Percentiles rank a stretch among this genome's conserved stretches.
Evolutionary conservation across 2,888 invertebrate genomes (phyloP).

Genomic region (Melikaiella ostensackeni): DNA sequence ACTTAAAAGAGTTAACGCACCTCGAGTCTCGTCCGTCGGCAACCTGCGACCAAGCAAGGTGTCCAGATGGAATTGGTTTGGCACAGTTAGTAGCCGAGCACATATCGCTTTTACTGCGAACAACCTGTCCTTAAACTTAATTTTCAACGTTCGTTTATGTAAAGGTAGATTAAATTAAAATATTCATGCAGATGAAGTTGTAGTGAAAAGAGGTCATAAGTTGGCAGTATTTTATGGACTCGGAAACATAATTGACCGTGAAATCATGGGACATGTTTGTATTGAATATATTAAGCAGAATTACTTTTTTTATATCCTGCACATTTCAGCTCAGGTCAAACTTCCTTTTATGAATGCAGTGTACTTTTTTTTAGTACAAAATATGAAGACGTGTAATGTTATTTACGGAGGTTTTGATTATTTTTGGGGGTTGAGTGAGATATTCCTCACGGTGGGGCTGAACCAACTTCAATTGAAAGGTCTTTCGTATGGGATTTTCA

Average conservation of each 20-base stretch:
- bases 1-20: constrained; percentile 62
- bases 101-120: neutral
- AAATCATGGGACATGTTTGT: neutral
- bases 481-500: no score
- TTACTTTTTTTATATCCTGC: neutral
- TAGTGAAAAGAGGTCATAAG: neutral
- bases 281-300: neutral
- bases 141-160: neutral
- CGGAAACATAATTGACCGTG: neutral
- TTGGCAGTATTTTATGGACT: neutral
- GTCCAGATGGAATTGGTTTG: no score
- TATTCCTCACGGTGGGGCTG: no score
- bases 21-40: constrained; percentile 47
- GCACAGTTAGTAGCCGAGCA: no score
- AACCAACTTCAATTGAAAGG: no score
- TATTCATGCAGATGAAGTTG: neutral
- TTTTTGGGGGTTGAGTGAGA: no score
- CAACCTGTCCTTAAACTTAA: neutral
- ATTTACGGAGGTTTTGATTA: no score
- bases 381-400: neutral
- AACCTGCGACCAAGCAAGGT: neutral
- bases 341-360: neutral
- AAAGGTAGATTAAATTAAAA: neutral
- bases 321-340: neutral
- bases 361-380: neutral